Evolutionary conservation across 1,140 invertebrate species (phyloP), one percentile per base, ranked within the genome.

Genomic region (Hylaeus anthracinus): DNA sequence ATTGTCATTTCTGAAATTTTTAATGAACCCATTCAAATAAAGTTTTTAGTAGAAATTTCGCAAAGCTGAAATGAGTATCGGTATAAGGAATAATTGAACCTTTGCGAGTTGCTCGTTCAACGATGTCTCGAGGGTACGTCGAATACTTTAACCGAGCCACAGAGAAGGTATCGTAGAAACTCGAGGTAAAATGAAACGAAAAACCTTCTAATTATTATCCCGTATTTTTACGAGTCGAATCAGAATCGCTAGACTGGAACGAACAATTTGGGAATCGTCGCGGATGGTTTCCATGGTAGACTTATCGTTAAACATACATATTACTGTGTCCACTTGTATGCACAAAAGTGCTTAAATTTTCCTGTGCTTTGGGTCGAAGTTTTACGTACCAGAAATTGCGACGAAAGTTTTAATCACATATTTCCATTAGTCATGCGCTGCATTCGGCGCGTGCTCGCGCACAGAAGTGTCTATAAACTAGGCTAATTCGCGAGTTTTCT

Each of bases 331-430:
- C 55, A 12, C 55, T 41, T 10, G 26, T 63, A 41, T 61, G 5
- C 39, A 70, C 26, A 39, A 41, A 75, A 48, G 37, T 41, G 45
- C 39, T 76, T 56, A 65, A 66, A 76, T 76, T 70, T 77, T 63
- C 63, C 45, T 45, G 41, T 15, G 75, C 37, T 79, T 79, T 80
- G 58, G 39, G 41, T 53, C 55, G 41, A 83, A 83, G 71, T 85
- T 83, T 85, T 83, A 85, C 79, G 69, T 74, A 79, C 69, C 71
- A 72, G 82, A 91, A 92, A 90, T 91, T 89, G 90, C 88, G 86
- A 87, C 84, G 73, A 89, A 92, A 91, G 84, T 92, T 92, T 90
- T 91, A 92, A 92, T 90, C 89, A 88, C 88, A 87, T 90, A 90
- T 88, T 84, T 88, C 85, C 89, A 91, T 90, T 92, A 90, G 88